Evolutionary conservation across 2,797 vertebrate species (phyloP).

Genomic region (Mormyrus hasselquistii): DNA sequence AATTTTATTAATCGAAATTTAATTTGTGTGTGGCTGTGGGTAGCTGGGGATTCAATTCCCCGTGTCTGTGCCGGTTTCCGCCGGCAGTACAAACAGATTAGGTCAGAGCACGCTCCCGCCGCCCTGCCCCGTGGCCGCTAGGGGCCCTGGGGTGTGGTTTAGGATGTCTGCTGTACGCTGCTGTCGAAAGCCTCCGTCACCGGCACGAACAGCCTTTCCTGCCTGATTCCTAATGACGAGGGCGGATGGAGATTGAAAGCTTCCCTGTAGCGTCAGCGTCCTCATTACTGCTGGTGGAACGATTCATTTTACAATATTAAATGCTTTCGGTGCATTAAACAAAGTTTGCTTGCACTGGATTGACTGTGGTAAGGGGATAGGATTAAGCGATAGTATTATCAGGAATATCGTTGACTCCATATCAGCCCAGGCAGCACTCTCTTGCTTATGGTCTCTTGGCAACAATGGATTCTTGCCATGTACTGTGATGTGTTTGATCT

Average conservation of each 20-base stretch:
- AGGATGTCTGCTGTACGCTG: neutral
- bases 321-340: neutral
- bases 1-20: neutral
- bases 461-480: neutral
- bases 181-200: neutral
- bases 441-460: neutral
- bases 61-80: neutral
- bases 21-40: neutral
- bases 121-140: neutral
- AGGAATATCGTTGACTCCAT: neutral
- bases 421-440: neutral
- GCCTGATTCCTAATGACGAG: neutral
- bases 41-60: neutral
- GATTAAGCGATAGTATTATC: neutral
- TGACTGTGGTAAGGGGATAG: neutral
- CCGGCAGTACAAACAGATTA: neutral
- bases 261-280: neutral
- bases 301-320: neutral
- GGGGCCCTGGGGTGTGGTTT: neutral
- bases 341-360: neutral
- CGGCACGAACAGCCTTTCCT: too few species aligned
- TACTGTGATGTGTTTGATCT: neutral
- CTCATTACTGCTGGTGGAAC: neutral
- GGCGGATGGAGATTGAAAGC: neutral
- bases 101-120: neutral